These are phyloP conservation scores for Cheilosia vernalis DNA, from an alignment of 2,888 invertebrate genomes.

Conservation along the genomic window DNA sequence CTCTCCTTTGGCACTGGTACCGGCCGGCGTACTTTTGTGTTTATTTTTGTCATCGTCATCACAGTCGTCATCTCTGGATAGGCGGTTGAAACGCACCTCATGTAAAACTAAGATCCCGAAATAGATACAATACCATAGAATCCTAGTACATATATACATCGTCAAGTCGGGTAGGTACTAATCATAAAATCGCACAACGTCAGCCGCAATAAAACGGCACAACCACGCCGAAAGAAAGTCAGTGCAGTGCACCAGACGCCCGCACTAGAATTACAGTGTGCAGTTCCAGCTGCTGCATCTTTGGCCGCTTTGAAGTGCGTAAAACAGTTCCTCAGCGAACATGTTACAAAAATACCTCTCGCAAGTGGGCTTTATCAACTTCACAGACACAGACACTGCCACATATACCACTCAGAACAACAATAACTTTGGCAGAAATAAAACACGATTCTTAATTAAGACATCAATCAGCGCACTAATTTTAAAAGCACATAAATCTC, in stretches of 20 bases:
- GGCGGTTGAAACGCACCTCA: constrained; percentile 58
- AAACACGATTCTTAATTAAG: constrained; percentile 63
- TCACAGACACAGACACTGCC: neutral
- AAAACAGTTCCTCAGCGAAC: constrained; percentile 25
- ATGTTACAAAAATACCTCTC: constrained; percentile 32
- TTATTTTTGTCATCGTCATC: constrained; percentile 65
- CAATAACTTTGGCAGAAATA: constrained; percentile 61
- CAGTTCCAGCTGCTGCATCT: constrained; percentile 61
- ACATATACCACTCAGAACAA: constrained; percentile 8
- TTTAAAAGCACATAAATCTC: constrained; percentile 62
- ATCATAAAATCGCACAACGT: constrained; percentile 62
- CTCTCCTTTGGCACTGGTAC: constrained; percentile 7
- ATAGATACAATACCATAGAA: constrained; percentile 45
- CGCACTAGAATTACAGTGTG: constrained; percentile 39
- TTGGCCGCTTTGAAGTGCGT: constrained; percentile 64
- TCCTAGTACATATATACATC: neutral
- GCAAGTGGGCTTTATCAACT: no score
- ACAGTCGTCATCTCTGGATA: constrained; percentile 52
- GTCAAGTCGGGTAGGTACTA: constrained; percentile 51
- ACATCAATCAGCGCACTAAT: constrained; percentile 67
- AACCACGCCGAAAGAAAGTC: constrained; percentile 31
- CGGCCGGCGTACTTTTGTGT: constrained; percentile 20
- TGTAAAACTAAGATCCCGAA: constrained; percentile 41
- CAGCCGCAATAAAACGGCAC: constrained; percentile 58
- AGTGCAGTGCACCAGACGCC: constrained; percentile 35